Percentiles rank a stretch among this genome's conserved stretches.
phyloP scores from a whole-genome alignment of 2,888 invertebrate genomes.

The Ypsolopha sequella region DNA sequence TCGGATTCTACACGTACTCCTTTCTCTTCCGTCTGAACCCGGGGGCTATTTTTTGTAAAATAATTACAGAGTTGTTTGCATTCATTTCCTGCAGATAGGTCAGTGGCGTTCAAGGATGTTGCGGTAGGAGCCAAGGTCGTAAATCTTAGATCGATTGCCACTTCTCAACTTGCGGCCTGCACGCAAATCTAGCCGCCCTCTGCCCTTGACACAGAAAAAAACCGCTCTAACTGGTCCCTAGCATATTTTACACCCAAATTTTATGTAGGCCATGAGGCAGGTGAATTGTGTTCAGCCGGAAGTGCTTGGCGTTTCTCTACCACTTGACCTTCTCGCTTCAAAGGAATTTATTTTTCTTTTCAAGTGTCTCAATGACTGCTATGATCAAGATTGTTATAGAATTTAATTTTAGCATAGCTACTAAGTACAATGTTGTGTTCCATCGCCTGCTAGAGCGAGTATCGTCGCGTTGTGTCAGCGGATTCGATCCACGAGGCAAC shows the following conservation, averaged over 20 bases:
- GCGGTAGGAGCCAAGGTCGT: slow-evolving; percentile 52
- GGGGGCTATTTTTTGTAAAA: too few relatives aligned
- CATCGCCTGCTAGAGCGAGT: too few relatives aligned
- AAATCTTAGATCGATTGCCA: slow-evolving; percentile 61
- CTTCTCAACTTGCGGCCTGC: slow-evolving; percentile 22
- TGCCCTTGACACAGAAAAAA: slow-evolving; percentile 60
- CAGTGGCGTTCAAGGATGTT: slow-evolving; percentile 37
- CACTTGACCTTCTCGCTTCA: slow-evolving; percentile 9
- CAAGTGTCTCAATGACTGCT: too few relatives aligned
- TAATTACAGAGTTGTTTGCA: background rate
- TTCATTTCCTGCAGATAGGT: background rate
- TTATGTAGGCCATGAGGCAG: slow-evolving; percentile 42
- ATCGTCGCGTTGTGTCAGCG: too few relatives aligned
- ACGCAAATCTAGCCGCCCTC: slow-evolving; percentile 50
- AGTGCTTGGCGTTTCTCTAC: slow-evolving; percentile 22
- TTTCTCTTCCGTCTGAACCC: too few relatives aligned
- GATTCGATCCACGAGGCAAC: too few relatives aligned
- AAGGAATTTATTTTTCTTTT: background rate
- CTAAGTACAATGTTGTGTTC: too few relatives aligned
- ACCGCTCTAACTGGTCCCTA: background rate
- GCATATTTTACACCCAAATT: slow-evolving; percentile 30
- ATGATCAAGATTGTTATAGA: too few relatives aligned
- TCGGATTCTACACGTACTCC: too few relatives aligned
- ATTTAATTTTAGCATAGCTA: too few relatives aligned
- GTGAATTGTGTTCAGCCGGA: slow-evolving; percentile 35